A percentile compares a stretch with the other conserved stretches of the same genome.
Evolutionary conservation across 92 coral and sea anemone species (phyloP).

Genomic region (Pocillopora grandis): DNA sequence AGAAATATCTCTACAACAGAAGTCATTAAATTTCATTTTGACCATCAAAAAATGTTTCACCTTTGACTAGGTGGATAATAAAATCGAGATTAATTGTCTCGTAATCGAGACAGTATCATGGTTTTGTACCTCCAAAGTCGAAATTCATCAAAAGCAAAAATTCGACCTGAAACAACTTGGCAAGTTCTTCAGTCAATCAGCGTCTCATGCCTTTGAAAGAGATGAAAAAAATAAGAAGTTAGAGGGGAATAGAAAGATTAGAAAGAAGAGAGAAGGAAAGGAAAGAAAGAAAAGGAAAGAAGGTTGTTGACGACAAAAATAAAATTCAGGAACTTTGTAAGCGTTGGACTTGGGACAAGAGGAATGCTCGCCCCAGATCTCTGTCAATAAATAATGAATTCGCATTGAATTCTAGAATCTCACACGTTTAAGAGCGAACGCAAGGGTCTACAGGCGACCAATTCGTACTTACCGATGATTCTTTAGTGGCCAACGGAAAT

Average conservation of each 20-base stretch:
- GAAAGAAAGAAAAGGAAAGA: too few species aligned
- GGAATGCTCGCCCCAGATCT: not conserved
- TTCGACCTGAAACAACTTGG: not conserved
- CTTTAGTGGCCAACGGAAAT: conserved; percentile 44
- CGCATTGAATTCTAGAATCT: too few species aligned
- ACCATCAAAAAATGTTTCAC: not conserved
- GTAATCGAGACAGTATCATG: not conserved
- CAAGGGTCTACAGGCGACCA: not conserved
- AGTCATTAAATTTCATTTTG: not conserved
- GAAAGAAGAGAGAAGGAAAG: not conserved
- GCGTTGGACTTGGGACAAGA: not conserved
- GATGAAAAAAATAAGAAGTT: not conserved
- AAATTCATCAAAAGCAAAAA: conserved; percentile 12
- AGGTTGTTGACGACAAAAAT: too few species aligned
- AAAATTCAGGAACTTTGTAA: not conserved
- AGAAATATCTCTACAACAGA: not conserved
- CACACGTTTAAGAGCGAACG: not conserved
- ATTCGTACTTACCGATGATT: conserved; percentile 19
- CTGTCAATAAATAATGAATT: too few species aligned
- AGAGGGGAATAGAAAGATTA: not conserved
- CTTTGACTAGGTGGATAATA: not conserved
- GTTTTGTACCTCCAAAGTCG: conserved; percentile 2
- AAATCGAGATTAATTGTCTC: not conserved
- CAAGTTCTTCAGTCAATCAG: not conserved
- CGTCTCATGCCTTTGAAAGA: not conserved